Conservation (phyloP, 2,888 invertebrate genomes). For the Pseudoips prasinana region DNA sequence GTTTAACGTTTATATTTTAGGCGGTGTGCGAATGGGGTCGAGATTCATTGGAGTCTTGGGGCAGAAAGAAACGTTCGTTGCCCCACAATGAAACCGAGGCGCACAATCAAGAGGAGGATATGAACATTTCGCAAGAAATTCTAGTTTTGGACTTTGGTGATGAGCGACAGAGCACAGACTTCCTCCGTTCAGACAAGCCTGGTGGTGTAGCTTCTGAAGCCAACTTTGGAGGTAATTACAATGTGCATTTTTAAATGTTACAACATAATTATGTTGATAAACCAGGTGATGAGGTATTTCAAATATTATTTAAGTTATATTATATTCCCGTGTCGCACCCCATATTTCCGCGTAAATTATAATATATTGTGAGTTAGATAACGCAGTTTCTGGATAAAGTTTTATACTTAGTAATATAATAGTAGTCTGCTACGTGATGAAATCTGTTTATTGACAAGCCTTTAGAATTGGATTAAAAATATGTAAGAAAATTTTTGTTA, state of each 20-base stretch:
- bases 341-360: no score
- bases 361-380: no score
- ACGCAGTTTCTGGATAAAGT: no score
- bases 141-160: constrained; percentile 96
- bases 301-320: no score
- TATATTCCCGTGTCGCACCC: no score
- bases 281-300: no score
- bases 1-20: constrained; percentile 64
- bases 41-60: constrained; percentile 95
- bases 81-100: constrained; percentile 82
- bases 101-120: constrained; percentile 88
- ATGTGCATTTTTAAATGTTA: not conserved
- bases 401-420: no score
- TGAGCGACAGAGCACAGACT: constrained; percentile 90
- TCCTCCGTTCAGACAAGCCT: constrained; percentile 88
- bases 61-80: constrained; percentile 91
- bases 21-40: constrained; percentile 96
- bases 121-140: constrained; percentile 97
- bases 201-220: constrained; percentile 82
- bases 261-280: no score
- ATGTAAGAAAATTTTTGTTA: no score
- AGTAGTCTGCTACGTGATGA: no score
- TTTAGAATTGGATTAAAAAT: no score
- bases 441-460: no score
- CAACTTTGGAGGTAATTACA: constrained; percentile 85